Percentiles rank a stretch among this genome's conserved stretches.
Evolutionary conservation across 2,888 invertebrate genomes (phyloP).

Genomic region (Neoitamus cyanurus): DNA sequence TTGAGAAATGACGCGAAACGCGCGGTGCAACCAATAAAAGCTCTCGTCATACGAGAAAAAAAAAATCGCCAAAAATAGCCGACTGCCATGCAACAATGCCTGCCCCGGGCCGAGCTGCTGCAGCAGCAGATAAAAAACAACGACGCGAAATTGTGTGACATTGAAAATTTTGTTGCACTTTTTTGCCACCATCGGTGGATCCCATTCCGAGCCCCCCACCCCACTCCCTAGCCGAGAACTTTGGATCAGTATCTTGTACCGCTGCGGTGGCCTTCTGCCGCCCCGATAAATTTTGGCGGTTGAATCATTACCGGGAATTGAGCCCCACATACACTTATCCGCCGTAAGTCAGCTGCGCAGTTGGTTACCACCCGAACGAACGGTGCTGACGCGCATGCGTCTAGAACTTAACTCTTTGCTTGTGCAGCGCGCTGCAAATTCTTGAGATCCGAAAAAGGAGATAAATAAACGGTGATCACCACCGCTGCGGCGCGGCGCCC

Average conservation of each 20-base stretch:
- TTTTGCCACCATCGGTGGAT: neutral
- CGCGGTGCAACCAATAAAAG: neutral
- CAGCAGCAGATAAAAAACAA: neutral
- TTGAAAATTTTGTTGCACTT: slow-evolving; percentile 41
- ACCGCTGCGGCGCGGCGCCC: neutral
- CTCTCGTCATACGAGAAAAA: neutral
- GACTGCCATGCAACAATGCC: slow-evolving; percentile 13
- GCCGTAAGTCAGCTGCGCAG: slow-evolving; percentile 19
- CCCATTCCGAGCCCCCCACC: neutral
- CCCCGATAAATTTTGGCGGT: slow-evolving; percentile 7
- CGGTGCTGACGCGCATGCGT: neutral
- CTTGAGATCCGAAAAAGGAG: neutral
- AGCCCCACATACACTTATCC: neutral
- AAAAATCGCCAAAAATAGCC: neutral
- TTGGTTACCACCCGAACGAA: neutral
- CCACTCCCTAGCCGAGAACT: neutral
- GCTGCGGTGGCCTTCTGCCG: neutral
- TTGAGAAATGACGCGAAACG: neutral
- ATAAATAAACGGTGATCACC: neutral
- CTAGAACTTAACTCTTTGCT: neutral
- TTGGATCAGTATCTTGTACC: neutral
- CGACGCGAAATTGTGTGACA: slow-evolving; percentile 18
- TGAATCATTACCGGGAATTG: slow-evolving; percentile 25
- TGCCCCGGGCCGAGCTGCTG: neutral
- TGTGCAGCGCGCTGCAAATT: slow-evolving; percentile 12